Conservation (phyloP, 2,113 vertebrate species). For the Lophius piscatorius region DNA sequence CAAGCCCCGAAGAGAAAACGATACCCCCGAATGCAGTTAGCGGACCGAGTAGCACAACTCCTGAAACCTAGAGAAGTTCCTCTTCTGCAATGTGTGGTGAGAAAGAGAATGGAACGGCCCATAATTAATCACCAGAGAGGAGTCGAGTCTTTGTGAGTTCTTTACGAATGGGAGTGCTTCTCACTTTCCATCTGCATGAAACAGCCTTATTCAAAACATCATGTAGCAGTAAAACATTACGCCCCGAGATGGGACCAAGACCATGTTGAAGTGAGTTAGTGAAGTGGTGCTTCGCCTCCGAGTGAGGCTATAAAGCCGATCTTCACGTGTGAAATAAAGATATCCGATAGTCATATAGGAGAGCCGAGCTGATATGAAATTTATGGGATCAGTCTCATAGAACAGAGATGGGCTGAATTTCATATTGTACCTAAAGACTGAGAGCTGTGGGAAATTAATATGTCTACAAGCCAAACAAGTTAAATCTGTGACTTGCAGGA, state of each 20-base stretch:
- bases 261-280: constrained; percentile 72
- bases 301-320: constrained; percentile 74
- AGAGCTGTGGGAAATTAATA: constrained; percentile 43
- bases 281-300: constrained; percentile 49
- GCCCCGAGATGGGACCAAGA: constrained; percentile 68
- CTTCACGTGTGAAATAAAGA: constrained; percentile 78
- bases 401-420: constrained; percentile 45
- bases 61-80: constrained; percentile 48
- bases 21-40: constrained; percentile 67
- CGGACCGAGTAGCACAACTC: constrained; percentile 45
- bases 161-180: constrained; percentile 26
- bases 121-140: constrained; percentile 37
- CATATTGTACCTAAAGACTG: constrained; percentile 45
- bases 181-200: constrained; percentile 57
- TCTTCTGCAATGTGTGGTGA: constrained; percentile 45
- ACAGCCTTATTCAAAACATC: constrained; percentile 55
- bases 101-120: constrained; percentile 14
- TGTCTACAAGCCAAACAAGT: constrained; percentile 44
- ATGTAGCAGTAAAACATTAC: constrained; percentile 63
- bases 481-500: constrained; percentile 16
- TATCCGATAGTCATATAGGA: constrained; percentile 72
- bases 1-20: constrained; percentile 62
- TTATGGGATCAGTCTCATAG: constrained; percentile 34
- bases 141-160: constrained; percentile 24
- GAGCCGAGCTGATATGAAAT: constrained; percentile 60